Evolutionary conservation across 2,888 invertebrate species (phyloP).

Genomic region (Hetaerina titia): DNA sequence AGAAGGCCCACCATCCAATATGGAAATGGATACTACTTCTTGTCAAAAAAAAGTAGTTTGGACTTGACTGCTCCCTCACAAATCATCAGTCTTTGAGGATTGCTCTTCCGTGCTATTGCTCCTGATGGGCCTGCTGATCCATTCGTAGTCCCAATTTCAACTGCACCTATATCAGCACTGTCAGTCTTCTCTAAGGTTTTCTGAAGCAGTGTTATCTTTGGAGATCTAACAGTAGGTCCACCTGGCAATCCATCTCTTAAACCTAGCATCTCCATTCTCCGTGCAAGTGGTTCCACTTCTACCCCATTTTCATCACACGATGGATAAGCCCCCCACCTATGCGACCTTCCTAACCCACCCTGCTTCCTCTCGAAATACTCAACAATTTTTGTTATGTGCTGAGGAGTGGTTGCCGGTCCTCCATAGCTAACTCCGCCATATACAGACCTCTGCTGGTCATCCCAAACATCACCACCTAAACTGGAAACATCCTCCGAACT

Average conservation of each 20-base stretch:
- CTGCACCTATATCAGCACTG: slow-evolving; percentile 60
- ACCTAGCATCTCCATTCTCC: slow-evolving; percentile 70
- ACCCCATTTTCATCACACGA: slow-evolving; percentile 21
- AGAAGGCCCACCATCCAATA: neutral
- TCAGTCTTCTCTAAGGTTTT: slow-evolving; percentile 70
- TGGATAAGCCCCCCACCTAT: slow-evolving; percentile 43
- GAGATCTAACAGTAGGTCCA: slow-evolving; percentile 69
- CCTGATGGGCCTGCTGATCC: slow-evolving; percentile 70
- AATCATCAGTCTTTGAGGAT: slow-evolving; percentile 85
- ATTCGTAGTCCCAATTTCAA: slow-evolving; percentile 69
- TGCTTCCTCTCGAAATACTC: slow-evolving; percentile 91
- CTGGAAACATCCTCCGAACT: slow-evolving; percentile 92
- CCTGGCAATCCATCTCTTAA: slow-evolving; percentile 69
- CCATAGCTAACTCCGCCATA: neutral
- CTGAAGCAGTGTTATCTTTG: slow-evolving; percentile 71
- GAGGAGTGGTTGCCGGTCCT: slow-evolving; percentile 75
- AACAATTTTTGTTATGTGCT: slow-evolving; percentile 90
- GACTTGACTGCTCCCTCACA: slow-evolving; percentile 93
- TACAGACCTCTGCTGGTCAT: slow-evolving; percentile 77
- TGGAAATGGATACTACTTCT: slow-evolving; percentile 77
- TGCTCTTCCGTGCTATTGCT: slow-evolving; percentile 78
- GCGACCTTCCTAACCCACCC: slow-evolving; percentile 65
- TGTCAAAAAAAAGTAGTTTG: slow-evolving; percentile 91
- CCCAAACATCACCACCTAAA: slow-evolving; percentile 88
- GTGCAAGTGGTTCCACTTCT: slow-evolving; percentile 68